phyloP scores from a whole-genome alignment of 37 sponge, comb jelly and placozoan genomes.

The Amphimedon queenslandica region DNA sequence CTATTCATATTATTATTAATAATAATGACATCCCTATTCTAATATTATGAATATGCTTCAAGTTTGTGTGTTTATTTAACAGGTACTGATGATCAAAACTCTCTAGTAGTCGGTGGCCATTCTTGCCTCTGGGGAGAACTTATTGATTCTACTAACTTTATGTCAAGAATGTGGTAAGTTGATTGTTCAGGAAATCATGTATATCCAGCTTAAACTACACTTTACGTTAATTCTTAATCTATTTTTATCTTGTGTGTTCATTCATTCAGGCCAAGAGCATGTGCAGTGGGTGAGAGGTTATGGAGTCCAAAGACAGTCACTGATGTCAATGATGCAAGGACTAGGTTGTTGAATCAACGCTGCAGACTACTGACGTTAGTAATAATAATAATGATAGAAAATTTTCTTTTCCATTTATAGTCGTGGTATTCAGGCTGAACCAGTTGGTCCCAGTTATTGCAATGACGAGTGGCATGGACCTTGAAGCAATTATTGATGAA shows the following conservation, averaged over 20 bases:
- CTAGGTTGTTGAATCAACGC: constrained; percentile 60
- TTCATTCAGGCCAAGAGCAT: constrained; percentile 68
- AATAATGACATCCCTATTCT: not conserved
- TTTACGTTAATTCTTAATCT: no score
- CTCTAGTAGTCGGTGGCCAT: constrained; percentile 87
- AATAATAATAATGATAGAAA: not conserved
- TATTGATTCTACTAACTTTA: constrained; percentile 88
- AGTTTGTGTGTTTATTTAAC: no score
- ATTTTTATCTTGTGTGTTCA: not conserved
- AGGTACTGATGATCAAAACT: constrained; percentile 74
- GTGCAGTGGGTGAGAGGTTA: constrained; percentile 87
- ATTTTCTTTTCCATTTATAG: constrained; percentile 2
- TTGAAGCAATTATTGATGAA: not conserved
- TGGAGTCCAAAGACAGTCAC: constrained; percentile 71
- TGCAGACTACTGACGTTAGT: constrained; percentile 77
- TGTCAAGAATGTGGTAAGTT: constrained; percentile 74
- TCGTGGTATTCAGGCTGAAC: constrained; percentile 50
- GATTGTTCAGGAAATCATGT: no score
- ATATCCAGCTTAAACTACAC: no score
- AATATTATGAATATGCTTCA: no score
- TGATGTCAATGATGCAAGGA: constrained; percentile 32
- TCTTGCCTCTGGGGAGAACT: constrained; percentile 87
- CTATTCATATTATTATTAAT: not conserved
- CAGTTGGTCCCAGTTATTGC: constrained; percentile 56
- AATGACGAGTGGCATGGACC: constrained; percentile 25